A percentile compares a stretch with the other conserved stretches of the same genome.
phyloP scores from a whole-genome alignment of 2,888 invertebrate genomes.

The Catocala nupta region DNA sequence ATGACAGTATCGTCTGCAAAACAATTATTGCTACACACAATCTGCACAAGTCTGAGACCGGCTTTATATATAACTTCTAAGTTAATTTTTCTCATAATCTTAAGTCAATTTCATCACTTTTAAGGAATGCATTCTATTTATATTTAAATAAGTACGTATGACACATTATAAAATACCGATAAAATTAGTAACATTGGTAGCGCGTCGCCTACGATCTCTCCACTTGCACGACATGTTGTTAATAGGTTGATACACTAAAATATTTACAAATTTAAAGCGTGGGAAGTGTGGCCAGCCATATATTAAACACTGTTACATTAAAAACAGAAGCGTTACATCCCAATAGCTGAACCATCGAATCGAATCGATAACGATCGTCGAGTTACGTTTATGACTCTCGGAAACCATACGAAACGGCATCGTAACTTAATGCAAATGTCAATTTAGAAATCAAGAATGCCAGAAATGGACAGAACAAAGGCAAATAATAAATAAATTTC shows the following conservation, averaged over 20 bases:
- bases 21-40: too few relatives aligned
- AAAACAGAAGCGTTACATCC: slow-evolving; percentile 47
- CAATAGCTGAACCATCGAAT: slow-evolving; percentile 39
- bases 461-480: slow-evolving; percentile 53
- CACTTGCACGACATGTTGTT: slow-evolving; percentile 27
- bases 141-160: slow-evolving; percentile 12
- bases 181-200: slow-evolving; percentile 38
- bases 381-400: slow-evolving; percentile 55
- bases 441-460: slow-evolving; percentile 63
- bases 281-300: slow-evolving; percentile 40
- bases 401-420: slow-evolving; percentile 55
- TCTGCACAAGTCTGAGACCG: too few relatives aligned
- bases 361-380: slow-evolving; percentile 57
- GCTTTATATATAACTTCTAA: background rate
- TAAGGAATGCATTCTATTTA: slow-evolving; percentile 17
- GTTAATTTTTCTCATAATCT: slow-evolving; percentile 1
- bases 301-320: slow-evolving; percentile 44
- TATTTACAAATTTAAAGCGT: slow-evolving; percentile 36
- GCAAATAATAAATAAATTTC: slow-evolving; percentile 65
- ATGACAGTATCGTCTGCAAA: too few relatives aligned
- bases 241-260: slow-evolving; percentile 35
- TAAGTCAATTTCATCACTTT: slow-evolving; percentile 1
- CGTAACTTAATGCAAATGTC: slow-evolving; percentile 68
- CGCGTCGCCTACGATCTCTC: slow-evolving; percentile 19
- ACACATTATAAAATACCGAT: slow-evolving; percentile 25